Evolutionary conservation across 2,113 vertebrate genomes (phyloP), one percentile per base, ranked within the genome.

Genomic region (Pollachius pollachius): DNA sequence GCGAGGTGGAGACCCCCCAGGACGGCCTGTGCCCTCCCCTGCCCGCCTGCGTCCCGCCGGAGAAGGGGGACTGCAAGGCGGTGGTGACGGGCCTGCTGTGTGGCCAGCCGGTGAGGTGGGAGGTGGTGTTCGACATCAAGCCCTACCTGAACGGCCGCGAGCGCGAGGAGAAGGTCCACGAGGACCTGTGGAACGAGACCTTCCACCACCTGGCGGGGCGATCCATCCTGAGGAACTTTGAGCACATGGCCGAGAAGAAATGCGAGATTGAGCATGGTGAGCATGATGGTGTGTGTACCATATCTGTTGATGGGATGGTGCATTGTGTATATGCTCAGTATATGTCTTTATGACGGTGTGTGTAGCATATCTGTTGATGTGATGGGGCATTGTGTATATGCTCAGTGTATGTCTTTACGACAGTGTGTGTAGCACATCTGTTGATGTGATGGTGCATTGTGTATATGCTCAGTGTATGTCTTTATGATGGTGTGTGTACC

Each of bases 151-250:
- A 62, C 15, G 92, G 93, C 7, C 80, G 85, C 0, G 90, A 92
- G 60, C 86, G 82, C 0, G 90, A 74, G 77, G 90, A 81, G 2
- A 92, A 89, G 0, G 85, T 86, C 0, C 92, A 94, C 0, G 77
- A 90, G 0, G 95, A 98, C 68, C 83, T 94, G 60, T 98, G 97
- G 97, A 94, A 89, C 0, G 95, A 96, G 87, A 98, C 96, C 76
- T 96, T 98, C 88, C 97, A 99, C 82, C 95, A 98, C 78, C 86
- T 98, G 91, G 96, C 96, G 0, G 96, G 94, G 48, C 91, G 89
- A 61, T 94, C 97, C n/a, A 92, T 99, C 84, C 94, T 97, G 75
- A 88, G 91, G 1, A 96, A 98, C 89, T 95, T 98, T 0, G 96
- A 98, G 85, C 94, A 95, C 75, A 95, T 99, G 71, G 94, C 87